A percentile compares a stretch with the other conserved stretches of the same genome.
Evolutionary conservation across 1,140 invertebrate genomes (phyloP).

Genomic region (Tetraneura akinire): DNA sequence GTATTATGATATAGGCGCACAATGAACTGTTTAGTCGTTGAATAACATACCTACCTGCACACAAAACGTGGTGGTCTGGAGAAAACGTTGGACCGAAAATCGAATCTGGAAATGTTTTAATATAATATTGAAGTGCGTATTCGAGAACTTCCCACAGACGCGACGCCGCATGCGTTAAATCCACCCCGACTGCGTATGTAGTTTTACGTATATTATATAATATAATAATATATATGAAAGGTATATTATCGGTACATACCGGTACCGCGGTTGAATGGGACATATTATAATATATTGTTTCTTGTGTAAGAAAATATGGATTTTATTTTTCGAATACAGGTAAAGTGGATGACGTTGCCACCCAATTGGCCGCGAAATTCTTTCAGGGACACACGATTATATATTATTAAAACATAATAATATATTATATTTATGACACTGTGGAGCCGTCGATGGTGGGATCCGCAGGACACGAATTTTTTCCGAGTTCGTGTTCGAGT

Average conservation of each 20-base stretch:
- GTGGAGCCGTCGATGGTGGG: neutral
- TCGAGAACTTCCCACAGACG: neutral
- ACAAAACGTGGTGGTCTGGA: too few relatives aligned
- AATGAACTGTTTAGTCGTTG: neutral
- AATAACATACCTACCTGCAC: neutral
- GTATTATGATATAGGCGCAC: neutral
- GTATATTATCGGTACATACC: too few relatives aligned
- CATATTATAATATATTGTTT: too few relatives aligned
- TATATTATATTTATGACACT: neutral
- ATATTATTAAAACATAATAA: too few relatives aligned
- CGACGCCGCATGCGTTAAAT: neutral
- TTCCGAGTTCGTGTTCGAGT: conserved; percentile 40
- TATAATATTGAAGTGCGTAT: conserved; percentile 9
- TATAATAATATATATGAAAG: too few relatives aligned
- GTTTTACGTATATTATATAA: too few relatives aligned
- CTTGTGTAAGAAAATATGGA: neutral
- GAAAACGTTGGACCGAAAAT: neutral
- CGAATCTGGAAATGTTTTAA: neutral
- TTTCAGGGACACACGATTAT: conserved; percentile 2
- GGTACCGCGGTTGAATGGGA: too few relatives aligned
- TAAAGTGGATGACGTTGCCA: conserved; percentile 19
- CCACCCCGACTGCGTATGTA: neutral
- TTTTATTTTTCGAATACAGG: conserved; percentile 7
- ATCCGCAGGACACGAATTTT: conserved; percentile 2
- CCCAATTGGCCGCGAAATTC: conserved; percentile 40